Base-by-base conservation (phyloP, 2,113 vertebrate genomes). In the Prolemur simus region DNA sequence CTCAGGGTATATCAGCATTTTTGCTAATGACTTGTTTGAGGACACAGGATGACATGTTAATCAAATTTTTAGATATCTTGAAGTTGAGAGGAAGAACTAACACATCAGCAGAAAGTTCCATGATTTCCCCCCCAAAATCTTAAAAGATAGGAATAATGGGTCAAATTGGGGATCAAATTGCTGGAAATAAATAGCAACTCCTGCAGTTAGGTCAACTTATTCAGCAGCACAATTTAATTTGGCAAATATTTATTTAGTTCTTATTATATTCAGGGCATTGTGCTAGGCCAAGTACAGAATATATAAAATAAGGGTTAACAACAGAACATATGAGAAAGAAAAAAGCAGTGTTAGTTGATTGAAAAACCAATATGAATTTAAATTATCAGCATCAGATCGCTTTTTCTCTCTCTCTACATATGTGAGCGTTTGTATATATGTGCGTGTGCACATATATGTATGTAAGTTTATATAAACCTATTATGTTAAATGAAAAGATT, bases 221-320 rank as follows among this genome's bases (percentile, higher is more conserved):
- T 80, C 54, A 90, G 69, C 64, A 93, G 76, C 9, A 87, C n/a
- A 87, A 87, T 87, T 93, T 93, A 89, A 87, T 34, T 82, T 27
- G 52, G 39, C 3, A 96, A 92, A 92, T 89, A 92, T 89, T 87
- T 86, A 87, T 88, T 90, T 94, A 74, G 39, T 87, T 96, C 21
- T 54, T 84, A 64, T 95, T 86, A 95, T 80, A 92, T 83, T 94
- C 42, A 89, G 14, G 37, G 18, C 54, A 93, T 74, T 92, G 3
- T 74, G 49, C 25, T 60, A 60, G 56, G 54, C 13, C 13, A 90
- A 21, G 39, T 54, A 84, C 58, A 34, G 20, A 80, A 84, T 73
- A 87, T 47, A 86, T 60, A 37, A 96, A 84, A 71, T 83, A 78
- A 94, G 20, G 5, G 23, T 83, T 96, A 94, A 74, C 21, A 76